Evolutionary conservation across 2,888 invertebrate genomes (phyloP).

Genomic region (Beris chalybata): DNA sequence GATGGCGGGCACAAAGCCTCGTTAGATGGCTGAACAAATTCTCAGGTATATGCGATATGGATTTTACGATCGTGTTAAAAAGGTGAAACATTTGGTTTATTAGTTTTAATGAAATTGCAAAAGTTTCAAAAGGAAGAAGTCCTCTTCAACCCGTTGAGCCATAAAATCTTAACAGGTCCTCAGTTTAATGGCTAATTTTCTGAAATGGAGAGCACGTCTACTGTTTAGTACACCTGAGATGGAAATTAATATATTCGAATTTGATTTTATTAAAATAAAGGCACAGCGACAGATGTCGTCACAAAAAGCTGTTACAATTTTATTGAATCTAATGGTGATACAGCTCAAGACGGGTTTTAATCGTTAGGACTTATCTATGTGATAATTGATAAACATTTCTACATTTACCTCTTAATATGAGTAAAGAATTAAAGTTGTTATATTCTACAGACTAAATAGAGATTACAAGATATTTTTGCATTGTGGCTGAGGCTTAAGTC

Average conservation of each 20-base stretch:
- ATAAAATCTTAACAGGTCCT: constrained; percentile 28
- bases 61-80: constrained; percentile 34
- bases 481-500: too few species aligned
- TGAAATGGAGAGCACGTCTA: background rate
- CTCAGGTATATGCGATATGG: constrained; percentile 31
- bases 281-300: too few species aligned
- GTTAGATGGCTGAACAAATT: constrained; percentile 14
- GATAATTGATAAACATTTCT: too few species aligned
- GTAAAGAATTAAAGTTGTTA: too few species aligned
- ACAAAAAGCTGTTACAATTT: too few species aligned
- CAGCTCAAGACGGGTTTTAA: too few species aligned
- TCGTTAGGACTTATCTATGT: too few species aligned
- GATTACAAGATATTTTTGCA: too few species aligned
- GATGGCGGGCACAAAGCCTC: background rate
- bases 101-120: constrained; percentile 37
- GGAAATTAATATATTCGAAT: constrained; percentile 15
- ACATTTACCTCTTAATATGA: too few species aligned
- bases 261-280: background rate
- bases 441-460: too few species aligned
- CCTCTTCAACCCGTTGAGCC: constrained; percentile 15
- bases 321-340: too few species aligned
- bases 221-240: constrained; percentile 35
- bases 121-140: background rate
- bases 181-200: constrained; percentile 21
- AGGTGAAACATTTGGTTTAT: constrained; percentile 37